A percentile compares a stretch with the other conserved stretches of the same genome.
phyloP scores from a whole-genome alignment of 2,113 vertebrate species.

The Macaca fascicularis region DNA sequence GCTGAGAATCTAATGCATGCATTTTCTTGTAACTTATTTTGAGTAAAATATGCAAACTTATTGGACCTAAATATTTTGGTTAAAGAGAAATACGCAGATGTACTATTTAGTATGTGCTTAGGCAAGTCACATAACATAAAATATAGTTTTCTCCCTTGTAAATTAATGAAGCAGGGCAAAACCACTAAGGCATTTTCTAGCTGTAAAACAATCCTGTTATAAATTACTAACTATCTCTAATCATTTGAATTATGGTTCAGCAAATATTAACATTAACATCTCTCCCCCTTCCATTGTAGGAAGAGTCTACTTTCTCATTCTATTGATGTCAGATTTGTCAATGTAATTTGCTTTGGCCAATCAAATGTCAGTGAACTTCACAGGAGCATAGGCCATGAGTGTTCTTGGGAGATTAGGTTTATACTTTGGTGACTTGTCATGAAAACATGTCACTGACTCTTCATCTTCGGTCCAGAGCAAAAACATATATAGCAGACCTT shows the following conservation, averaged over 20 bases:
- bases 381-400: neutral
- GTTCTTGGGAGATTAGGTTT: neutral
- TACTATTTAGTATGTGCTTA: neutral
- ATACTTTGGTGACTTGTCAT: neutral
- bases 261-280: neutral
- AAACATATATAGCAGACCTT: neutral
- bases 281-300: neutral
- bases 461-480: neutral
- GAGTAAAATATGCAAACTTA: neutral
- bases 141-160: neutral
- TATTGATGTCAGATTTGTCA: neutral
- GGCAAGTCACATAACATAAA: neutral
- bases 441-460: neutral
- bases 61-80: neutral
- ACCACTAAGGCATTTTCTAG: neutral
- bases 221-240: neutral
- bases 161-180: neutral
- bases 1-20: neutral
- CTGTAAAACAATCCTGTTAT: neutral
- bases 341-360: neutral
- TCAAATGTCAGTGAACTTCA: neutral
- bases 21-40: conserved; percentile 39
- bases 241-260: neutral
- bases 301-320: neutral
- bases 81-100: neutral